These are phyloP conservation scores for Lophotis ruficrista DNA, from an alignment of 2,113 vertebrate genomes.

Conservation along the genomic window DNA sequence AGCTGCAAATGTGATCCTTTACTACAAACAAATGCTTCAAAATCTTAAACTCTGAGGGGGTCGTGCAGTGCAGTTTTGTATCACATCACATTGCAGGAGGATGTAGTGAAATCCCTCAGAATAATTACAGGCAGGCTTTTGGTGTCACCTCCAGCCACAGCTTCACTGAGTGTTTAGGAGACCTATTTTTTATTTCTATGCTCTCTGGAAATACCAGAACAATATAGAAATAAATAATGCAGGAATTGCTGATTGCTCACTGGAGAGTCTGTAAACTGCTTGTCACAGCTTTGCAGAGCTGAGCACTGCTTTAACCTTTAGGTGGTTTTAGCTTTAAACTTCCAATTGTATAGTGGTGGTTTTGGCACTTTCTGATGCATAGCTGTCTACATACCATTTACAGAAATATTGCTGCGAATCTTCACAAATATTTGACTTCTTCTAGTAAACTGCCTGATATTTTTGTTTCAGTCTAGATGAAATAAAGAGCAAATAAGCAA, in stretches of 20 bases:
- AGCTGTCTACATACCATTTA: neutral
- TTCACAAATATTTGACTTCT: neutral
- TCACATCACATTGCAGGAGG: neutral
- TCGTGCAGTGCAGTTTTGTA: neutral
- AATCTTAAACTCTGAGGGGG: neutral
- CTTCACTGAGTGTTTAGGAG: neutral
- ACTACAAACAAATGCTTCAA: neutral
- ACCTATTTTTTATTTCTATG: neutral
- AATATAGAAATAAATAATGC: conserved; percentile 1
- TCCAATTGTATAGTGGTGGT: neutral
- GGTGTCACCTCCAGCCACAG: neutral
- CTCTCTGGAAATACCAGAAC: neutral
- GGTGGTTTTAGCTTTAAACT: neutral
- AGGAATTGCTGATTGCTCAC: neutral
- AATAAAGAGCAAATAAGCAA: neutral
- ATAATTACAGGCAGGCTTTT: neutral
- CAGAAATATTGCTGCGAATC: neutral
- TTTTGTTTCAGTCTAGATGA: neutral
- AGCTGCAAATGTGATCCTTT: neutral
- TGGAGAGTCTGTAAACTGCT: neutral
- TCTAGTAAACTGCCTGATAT: neutral
- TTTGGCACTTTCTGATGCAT: neutral
- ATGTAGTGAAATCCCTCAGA: neutral
- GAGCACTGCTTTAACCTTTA: neutral
- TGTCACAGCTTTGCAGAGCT: neutral